A percentile compares a stretch with the other conserved stretches of the same genome.
Evolutionary conservation across 2,888 invertebrate genomes (phyloP).

Genomic region (Quadroppia sp.): DNA sequence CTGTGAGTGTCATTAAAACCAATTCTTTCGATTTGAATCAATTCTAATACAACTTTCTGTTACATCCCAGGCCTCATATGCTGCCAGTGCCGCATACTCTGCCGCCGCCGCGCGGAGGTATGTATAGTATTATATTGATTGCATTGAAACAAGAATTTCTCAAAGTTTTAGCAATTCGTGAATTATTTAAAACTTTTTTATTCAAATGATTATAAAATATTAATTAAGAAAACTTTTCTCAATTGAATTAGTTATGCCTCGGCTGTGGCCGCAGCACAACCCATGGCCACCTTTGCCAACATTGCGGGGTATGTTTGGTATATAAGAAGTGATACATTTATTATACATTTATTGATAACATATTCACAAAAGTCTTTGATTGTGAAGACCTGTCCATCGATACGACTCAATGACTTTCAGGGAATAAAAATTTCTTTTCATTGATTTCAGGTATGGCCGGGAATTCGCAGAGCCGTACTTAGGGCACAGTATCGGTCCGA

Average conservation of each 20-base stretch:
- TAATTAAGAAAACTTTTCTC: no score
- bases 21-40: constrained; percentile 6
- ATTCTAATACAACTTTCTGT: background rate
- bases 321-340: no score
- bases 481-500: constrained; percentile 89
- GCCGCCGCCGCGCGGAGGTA: constrained; percentile 28
- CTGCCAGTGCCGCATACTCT: constrained; percentile 29
- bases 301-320: constrained; percentile 20
- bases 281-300: background rate
- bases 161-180: no score
- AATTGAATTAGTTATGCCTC: constrained; percentile 22
- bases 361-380: no score
- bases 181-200: no score
- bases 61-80: constrained; percentile 17
- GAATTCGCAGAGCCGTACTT: constrained; percentile 84
- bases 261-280: constrained; percentile 35
- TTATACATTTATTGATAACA: no score
- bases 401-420: no score
- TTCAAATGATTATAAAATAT: no score
- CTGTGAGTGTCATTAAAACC: constrained; percentile 15
- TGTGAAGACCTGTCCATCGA: no score
- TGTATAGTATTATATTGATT: background rate
- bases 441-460: constrained; percentile 67
- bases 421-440: no score
- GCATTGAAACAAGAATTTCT: background rate